Percentiles rank a stretch among this genome's conserved stretches.
Evolutionary conservation across 2,888 invertebrate genomes (phyloP).

Genomic region (Eupithecia subfuscata): DNA sequence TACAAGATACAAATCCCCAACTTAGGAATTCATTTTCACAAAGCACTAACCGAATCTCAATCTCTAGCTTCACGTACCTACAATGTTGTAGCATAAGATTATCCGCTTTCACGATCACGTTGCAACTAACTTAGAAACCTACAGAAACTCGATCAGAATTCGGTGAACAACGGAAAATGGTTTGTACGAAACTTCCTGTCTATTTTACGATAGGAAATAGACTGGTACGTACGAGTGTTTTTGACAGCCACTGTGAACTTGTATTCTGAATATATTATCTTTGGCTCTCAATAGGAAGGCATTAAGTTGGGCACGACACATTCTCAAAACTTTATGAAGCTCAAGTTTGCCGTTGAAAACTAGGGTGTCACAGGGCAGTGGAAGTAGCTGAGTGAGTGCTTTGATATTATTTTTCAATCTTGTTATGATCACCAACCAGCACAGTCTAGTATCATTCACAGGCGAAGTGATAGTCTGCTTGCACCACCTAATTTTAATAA

Average conservation of each 20-base stretch:
- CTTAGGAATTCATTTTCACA: constrained; percentile 4
- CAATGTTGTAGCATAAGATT: constrained; percentile 11
- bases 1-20: background rate
- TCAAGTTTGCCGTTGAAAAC: constrained; percentile 62
- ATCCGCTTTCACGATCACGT: constrained; percentile 6
- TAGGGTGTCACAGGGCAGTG: constrained; percentile 65
- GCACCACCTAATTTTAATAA: no score
- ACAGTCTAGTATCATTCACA: no score
- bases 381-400: constrained; percentile 5
- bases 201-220: constrained; percentile 38
- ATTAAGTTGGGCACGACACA: constrained; percentile 64
- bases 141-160: constrained; percentile 16
- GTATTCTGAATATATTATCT: constrained; percentile 57
- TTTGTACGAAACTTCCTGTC: constrained; percentile 13
- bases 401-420: background rate
- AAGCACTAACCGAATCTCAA: background rate
- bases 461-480: no score
- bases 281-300: constrained; percentile 59
- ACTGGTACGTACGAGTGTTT: constrained; percentile 37
- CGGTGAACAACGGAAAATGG: constrained; percentile 21
- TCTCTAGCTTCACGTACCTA: constrained; percentile 5
- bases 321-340: constrained; percentile 64
- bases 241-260: constrained; percentile 45
- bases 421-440: background rate
- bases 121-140: constrained; percentile 7